Evolutionary conservation across 1,140 invertebrate species (phyloP).

Genomic region (Zeugodacus cucurbitae): DNA sequence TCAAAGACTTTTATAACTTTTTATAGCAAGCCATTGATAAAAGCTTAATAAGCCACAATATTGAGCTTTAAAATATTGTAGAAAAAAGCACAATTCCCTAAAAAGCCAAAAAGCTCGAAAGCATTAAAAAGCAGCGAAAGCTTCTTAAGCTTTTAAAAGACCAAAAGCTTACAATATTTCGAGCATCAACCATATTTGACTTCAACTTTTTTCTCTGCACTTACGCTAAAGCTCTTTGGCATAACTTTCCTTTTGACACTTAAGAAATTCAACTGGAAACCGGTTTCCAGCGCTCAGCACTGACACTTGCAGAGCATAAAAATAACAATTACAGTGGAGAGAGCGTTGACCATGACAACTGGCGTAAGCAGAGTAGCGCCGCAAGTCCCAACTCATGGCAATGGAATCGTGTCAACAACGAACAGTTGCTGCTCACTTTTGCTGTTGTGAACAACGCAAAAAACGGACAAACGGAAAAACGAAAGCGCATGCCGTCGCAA

Average conservation of each 20-base stretch:
- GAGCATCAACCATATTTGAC: too few species aligned
- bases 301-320: not conserved
- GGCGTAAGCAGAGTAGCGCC: not conserved
- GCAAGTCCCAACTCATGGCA: not conserved
- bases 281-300: not conserved
- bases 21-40: not conserved
- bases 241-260: not conserved
- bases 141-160: not conserved
- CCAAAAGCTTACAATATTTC: not conserved
- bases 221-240: not conserved
- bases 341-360: not conserved
- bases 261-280: not conserved
- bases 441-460: constrained; percentile 28
- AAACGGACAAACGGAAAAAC: not conserved
- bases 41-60: not conserved
- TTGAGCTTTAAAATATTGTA: not conserved
- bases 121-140: too few species aligned
- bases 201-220: not conserved
- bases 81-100: not conserved
- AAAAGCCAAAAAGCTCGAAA: not conserved
- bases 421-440: constrained; percentile 31
- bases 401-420: not conserved
- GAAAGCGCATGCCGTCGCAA: not conserved
- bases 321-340: not conserved
- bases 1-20: not conserved